Conservation (phyloP, 2,113 vertebrate genomes). For the Oreochromis niloticus region DNA sequence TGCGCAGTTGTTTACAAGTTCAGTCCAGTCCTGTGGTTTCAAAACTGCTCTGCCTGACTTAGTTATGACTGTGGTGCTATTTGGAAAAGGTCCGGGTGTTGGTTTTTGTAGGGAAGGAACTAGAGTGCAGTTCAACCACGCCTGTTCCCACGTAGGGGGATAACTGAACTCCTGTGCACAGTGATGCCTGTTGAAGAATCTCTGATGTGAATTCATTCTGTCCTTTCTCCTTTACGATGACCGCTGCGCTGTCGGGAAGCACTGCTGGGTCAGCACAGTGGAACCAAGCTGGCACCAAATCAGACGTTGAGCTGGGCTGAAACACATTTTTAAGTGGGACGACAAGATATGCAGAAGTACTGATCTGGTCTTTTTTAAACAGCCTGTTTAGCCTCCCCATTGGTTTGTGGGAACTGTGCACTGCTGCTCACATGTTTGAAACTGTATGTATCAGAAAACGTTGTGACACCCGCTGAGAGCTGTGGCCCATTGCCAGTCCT, state of each 20-base stretch:
- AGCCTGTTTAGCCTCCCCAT: neutral
- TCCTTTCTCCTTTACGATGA: neutral
- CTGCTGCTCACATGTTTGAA: neutral
- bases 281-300: neutral
- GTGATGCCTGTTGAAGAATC: neutral
- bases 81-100: neutral
- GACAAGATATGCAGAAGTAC: neutral
- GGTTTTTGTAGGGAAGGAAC: neutral
- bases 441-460: neutral
- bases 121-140: neutral
- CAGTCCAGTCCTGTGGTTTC: neutral
- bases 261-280: neutral
- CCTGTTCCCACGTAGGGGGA: neutral
- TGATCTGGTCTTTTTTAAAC: neutral
- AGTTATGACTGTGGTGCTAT: neutral
- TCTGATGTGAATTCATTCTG: neutral
- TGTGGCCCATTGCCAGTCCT: neutral
- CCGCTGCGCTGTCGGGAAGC: neutral
- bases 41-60: neutral
- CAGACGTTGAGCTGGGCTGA: neutral
- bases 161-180: neutral
- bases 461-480: fast-evolving
- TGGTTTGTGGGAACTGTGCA: neutral
- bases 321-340: neutral
- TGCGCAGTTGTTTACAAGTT: neutral